Base-by-base conservation (phyloP, 2,888 invertebrate species). In the Trachelus iudaicus region DNA sequence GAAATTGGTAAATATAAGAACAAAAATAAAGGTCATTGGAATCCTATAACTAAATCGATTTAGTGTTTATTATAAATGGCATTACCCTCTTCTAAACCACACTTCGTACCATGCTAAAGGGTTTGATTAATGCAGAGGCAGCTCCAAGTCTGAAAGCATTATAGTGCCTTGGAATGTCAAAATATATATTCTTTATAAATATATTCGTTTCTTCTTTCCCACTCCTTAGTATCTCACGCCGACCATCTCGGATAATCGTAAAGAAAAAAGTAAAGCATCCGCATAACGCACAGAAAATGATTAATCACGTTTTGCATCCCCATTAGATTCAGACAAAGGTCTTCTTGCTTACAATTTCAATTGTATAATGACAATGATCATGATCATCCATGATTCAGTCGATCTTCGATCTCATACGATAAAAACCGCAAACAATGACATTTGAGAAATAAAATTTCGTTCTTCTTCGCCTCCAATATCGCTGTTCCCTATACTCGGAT, bases 11-110 rank as follows among this genome's bases (percentile, higher is more conserved):
- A 56, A 9, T 23, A 56, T 13, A 31, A 9, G 12, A 69, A 71
- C 11, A 33, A 71, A 71, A 23, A 71, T 23, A 30, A 71, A 31
- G 3, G 33, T 71, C 3, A 33, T 33, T 33, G 2, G 71, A 71
- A 15, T 74, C 9, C 23, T 40, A 35, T 13, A 31, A 23, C 31
- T 34, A 77, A 80, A 83, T 84, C 81, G 80, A 83, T 82, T 80
- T 76, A 73, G 74, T 81, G 82, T 82, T 80, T 82, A 82, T 80
- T 82, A 81, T 78, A 77, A 78, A 81, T 68, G 76, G 73, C 77
- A 79, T 81, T 79, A 80, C 75, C 75, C 68, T 69, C 69, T 23
- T 75, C 31, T 31, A 71, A 71, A 12, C 31, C 31, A 12, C 71
- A 31, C 9, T 71, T 34, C 71, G 71, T 31, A 31, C 71, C 33